These are phyloP conservation scores for Melipona beecheii DNA, from an alignment of 2,888 invertebrate genomes.

Conservation along the genomic window DNA sequence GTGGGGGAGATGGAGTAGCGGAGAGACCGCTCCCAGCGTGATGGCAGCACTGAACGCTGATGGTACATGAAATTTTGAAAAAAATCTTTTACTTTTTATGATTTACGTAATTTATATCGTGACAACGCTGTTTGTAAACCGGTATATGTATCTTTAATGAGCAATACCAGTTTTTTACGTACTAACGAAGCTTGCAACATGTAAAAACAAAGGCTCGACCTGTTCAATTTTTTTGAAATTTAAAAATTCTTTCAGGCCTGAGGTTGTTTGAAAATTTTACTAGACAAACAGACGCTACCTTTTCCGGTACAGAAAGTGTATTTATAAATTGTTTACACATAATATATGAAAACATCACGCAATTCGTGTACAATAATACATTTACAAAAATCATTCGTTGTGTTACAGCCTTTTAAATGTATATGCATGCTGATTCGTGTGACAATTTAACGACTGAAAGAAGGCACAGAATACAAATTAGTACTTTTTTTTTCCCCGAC, in stretches of 20 bases:
- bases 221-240: not conserved
- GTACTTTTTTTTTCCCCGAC: not conserved
- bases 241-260: not conserved
- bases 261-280: slow-evolving; percentile 10
- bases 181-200: not conserved
- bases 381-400: slow-evolving; percentile 55
- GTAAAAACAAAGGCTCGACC: not conserved
- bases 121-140: not conserved
- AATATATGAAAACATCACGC: slow-evolving; percentile 37
- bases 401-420: slow-evolving; percentile 41
- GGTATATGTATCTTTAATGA: slow-evolving; percentile 2
- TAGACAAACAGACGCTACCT: slow-evolving; percentile 13
- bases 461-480: slow-evolving; percentile 50
- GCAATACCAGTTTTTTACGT: not conserved
- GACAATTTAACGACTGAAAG: slow-evolving; percentile 33
- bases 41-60: slow-evolving; percentile 62
- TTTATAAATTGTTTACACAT: slow-evolving; percentile 48
- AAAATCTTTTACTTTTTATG: not conserved
- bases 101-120: not conserved
- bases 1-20: slow-evolving; percentile 35
- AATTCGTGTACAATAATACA: slow-evolving; percentile 47
- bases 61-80: not conserved
- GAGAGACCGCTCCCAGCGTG: slow-evolving; percentile 53
- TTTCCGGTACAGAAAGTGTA: slow-evolving; percentile 43
- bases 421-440: not conserved